phyloP scores from a whole-genome alignment of 2,888 invertebrate species.

The Bugulina stolonifera region DNA sequence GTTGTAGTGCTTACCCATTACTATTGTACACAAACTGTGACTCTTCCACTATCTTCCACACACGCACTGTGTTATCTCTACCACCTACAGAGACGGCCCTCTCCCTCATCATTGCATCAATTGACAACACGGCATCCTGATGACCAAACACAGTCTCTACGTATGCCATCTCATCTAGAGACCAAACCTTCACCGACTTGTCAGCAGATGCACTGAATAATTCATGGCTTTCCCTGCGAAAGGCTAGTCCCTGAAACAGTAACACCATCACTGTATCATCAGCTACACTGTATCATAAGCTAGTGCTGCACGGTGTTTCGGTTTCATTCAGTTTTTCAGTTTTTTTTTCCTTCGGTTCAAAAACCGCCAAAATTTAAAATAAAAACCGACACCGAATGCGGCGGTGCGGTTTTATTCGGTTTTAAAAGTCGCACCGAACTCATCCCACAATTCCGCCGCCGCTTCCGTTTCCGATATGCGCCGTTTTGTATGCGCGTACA shows the following conservation, averaged over 20 bases:
- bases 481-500: too few relatives aligned
- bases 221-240: constrained; percentile 77
- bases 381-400: too few relatives aligned
- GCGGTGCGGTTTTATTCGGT: too few relatives aligned
- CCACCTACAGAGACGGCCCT: constrained; percentile 84
- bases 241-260: constrained; percentile 63
- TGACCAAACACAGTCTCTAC: constrained; percentile 93
- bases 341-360: too few relatives aligned
- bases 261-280: not conserved
- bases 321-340: too few relatives aligned
- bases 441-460: too few relatives aligned
- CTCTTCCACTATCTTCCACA: constrained; percentile 97
- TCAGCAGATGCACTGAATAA: constrained; percentile 62
- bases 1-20: constrained; percentile 54
- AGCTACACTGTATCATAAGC: too few relatives aligned
- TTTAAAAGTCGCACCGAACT: too few relatives aligned
- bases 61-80: constrained; percentile 73
- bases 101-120: constrained; percentile 81
- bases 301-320: too few relatives aligned
- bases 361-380: too few relatives aligned
- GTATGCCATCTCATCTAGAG: constrained; percentile 89
- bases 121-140: constrained; percentile 74
- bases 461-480: too few relatives aligned
- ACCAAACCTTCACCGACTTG: constrained; percentile 80
- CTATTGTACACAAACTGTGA: constrained; percentile 91